A percentile compares a stretch with the other conserved stretches of the same genome.
Conservation (phyloP, 2,113 vertebrate species). For the Melanerpes formicivorus region DNA sequence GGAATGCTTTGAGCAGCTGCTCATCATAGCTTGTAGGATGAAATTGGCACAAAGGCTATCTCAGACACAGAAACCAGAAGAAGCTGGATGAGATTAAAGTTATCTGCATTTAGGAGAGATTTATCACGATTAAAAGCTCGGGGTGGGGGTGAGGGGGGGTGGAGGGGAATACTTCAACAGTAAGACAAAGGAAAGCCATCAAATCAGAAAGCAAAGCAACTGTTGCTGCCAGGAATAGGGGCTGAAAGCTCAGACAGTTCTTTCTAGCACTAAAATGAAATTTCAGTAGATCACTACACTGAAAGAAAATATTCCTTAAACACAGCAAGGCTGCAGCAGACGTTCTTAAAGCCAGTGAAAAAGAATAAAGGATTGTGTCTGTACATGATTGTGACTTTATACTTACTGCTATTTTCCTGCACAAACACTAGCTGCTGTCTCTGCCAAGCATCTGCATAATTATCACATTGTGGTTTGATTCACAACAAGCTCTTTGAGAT, state of each 20-base stretch:
- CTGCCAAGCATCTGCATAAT: not conserved
- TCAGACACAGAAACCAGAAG: not conserved
- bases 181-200: not conserved
- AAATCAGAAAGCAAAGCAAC: not conserved
- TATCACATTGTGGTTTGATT: conserved; percentile 12
- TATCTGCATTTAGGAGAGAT: conserved; percentile 36
- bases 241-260: not conserved
- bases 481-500: conserved; percentile 34
- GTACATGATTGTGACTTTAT: not conserved
- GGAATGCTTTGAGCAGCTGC: conserved; percentile 25
- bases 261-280: not conserved
- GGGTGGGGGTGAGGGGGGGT: not conserved
- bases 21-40: not conserved
- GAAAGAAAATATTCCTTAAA: not conserved
- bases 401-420: not conserved
- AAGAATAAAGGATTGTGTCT: not conserved
- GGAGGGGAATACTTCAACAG: not conserved
- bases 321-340: not conserved
- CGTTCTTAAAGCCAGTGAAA: not conserved
- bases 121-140: conserved; percentile 11
- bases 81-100: conserved; percentile 35
- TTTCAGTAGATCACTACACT: not conserved
- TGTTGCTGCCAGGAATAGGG: not conserved
- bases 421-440: not conserved
- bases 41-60: not conserved